Conservation (phyloP, 2,113 vertebrate species). For the Sigmodon hispidus region DNA sequence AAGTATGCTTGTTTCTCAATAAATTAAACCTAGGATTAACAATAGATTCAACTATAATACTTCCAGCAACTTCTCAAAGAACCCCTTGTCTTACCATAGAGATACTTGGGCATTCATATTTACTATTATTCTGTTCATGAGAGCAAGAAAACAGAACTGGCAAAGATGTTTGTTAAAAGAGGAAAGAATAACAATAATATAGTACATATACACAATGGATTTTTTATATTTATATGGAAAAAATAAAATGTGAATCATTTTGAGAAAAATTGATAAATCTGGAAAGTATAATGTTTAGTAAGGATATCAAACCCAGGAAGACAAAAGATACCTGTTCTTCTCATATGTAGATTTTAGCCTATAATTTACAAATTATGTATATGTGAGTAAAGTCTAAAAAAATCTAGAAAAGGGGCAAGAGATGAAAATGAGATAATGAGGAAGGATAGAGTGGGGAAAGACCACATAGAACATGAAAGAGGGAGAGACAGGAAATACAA, state of each 20-base stretch:
- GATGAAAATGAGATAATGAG: neutral
- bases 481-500: neutral
- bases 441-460: accelerated
- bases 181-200: neutral
- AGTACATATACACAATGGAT: no score
- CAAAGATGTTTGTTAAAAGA: neutral
- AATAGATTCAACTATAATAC: neutral
- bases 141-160: neutral
- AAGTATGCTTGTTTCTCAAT: neutral
- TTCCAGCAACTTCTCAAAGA: no score
- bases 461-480: neutral
- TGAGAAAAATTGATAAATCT: no score
- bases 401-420: neutral
- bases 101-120: neutral
- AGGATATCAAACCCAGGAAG: neutral
- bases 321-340: neutral
- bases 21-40: neutral
- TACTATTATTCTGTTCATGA: neutral
- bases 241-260: neutral
- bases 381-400: neutral
- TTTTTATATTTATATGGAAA: neutral
- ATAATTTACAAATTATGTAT: neutral
- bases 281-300: neutral
- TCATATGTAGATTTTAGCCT: neutral
- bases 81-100: neutral